These are phyloP conservation scores for Phyllopteryx taeniolatus DNA, from an alignment of 2,113 vertebrate species.

Conservation along the genomic window DNA sequence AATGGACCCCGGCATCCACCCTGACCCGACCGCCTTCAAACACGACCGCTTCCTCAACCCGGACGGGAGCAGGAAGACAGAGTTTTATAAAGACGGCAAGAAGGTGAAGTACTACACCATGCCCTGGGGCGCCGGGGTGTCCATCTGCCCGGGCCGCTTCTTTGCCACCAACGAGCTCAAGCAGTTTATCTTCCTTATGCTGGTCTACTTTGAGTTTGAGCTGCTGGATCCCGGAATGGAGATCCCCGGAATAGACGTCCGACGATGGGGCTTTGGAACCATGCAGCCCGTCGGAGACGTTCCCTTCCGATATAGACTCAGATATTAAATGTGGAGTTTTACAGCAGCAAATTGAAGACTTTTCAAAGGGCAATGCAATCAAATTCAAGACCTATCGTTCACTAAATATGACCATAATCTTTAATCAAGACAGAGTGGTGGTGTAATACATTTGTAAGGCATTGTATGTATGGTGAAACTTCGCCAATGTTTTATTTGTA, in stretches of 20 bases:
- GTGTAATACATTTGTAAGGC: background rate
- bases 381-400: background rate
- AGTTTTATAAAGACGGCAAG: slow-evolving; percentile 85
- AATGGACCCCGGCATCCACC: slow-evolving; percentile 83
- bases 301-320: slow-evolving; percentile 77
- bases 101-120: slow-evolving; percentile 85
- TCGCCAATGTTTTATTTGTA: background rate
- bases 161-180: slow-evolving; percentile 87
- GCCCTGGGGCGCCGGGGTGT: slow-evolving; percentile 87
- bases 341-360: background rate
- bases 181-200: slow-evolving; percentile 84
- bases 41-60: slow-evolving; percentile 82
- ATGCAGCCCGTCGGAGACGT: slow-evolving; percentile 79
- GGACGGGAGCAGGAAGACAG: slow-evolving; percentile 75
- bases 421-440: background rate
- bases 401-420: background rate
- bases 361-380: background rate
- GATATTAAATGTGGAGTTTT: slow-evolving; percentile 32
- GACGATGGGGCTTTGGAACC: slow-evolving; percentile 83
- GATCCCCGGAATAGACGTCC: slow-evolving; percentile 73
- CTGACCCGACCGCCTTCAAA: slow-evolving; percentile 79
- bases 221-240: slow-evolving; percentile 71
- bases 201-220: slow-evolving; percentile 85
- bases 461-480: background rate
- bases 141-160: slow-evolving; percentile 86